Evolutionary conservation across 2,888 invertebrate genomes (phyloP), one percentile per base, ranked within the genome.

Genomic region (Petrolisthes cinctipes): DNA sequence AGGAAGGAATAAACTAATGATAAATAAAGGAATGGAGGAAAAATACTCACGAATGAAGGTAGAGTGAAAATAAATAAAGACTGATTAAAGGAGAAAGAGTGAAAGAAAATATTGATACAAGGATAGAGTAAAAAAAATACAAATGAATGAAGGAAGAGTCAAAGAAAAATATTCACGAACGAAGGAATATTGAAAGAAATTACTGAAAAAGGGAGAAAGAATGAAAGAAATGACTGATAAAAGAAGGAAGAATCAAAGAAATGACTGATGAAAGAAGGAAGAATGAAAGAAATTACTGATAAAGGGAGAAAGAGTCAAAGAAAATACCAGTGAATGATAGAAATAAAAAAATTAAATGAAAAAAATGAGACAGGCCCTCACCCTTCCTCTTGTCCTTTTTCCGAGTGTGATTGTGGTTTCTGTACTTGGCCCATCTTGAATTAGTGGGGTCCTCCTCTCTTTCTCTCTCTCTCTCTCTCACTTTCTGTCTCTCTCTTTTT

Each of bases 401-500:
- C 81, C 1, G 73, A 11, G 85, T 57, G 68, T 17, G 85, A 57
- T 9, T 80, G 85, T 53, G 85, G 81, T 57, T 85, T 85, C 57
- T 85, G 80, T n/a, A 85, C 85, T 56, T 85, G 85, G 0, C 85
- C 85, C 85, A 85, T 85, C 66, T 9, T 73, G 37, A 79, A 4
- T 9, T 54, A 0, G 23, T 20, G 0, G 5, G 66, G 5, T 66
- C 51, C 37, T 57, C n/a, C n/a, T 9, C 1, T 7, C 4, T 79
- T 54, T 79, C 81, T 57, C 37, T 11, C 37, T 61, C 66, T 61
- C 20, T 61, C 56, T 14, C 68, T 66, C 68, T 66, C n/a, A 17
- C 68, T 17, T n/a, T 4, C 14, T 66, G 68, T 4, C n/a, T 14
- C 14, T 66, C 4, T 66, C n/a, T 66, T 66, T 4, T 66, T n/a